Percentiles rank a stretch among this genome's conserved stretches.
These are phyloP conservation scores for Orchestia grillus DNA, from an alignment of 1,140 invertebrate species.

Conservation along the genomic window DNA sequence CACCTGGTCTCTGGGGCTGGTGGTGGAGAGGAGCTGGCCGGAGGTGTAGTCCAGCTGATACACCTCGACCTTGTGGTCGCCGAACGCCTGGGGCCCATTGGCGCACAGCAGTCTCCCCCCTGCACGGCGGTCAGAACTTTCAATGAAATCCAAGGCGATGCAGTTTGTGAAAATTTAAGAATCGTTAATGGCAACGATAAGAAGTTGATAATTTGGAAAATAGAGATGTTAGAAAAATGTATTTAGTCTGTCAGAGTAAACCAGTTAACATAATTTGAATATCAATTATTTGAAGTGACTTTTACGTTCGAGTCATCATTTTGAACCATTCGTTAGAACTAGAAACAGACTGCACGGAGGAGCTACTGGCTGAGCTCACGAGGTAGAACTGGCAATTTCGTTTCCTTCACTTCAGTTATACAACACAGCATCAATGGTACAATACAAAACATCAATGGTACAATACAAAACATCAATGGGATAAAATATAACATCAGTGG, in stretches of 20 bases:
- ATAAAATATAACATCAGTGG: too few species aligned
- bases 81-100: constrained; percentile 59
- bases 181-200: not conserved
- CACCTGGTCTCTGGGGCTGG: constrained; percentile 65
- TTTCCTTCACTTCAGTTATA: too few species aligned
- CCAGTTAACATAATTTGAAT: too few species aligned
- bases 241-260: not conserved
- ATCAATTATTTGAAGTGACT: too few species aligned
- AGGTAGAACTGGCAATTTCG: too few species aligned
- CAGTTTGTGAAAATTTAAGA: not conserved
- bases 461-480: too few species aligned
- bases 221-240: not conserved
- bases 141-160: not conserved
- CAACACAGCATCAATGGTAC: too few species aligned
- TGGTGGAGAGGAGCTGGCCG: constrained; percentile 59
- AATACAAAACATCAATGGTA: too few species aligned
- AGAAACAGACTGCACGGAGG: too few species aligned
- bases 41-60: constrained; percentile 62
- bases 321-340: too few species aligned
- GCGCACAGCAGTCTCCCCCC: constrained; percentile 63
- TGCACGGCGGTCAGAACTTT: not conserved
- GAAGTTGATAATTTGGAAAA: not conserved
- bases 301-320: too few species aligned
- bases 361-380: too few species aligned
- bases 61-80: constrained; percentile 54